phyloP scores from a whole-genome alignment of 2,888 invertebrate genomes.

The Alcis repandata region DNA sequence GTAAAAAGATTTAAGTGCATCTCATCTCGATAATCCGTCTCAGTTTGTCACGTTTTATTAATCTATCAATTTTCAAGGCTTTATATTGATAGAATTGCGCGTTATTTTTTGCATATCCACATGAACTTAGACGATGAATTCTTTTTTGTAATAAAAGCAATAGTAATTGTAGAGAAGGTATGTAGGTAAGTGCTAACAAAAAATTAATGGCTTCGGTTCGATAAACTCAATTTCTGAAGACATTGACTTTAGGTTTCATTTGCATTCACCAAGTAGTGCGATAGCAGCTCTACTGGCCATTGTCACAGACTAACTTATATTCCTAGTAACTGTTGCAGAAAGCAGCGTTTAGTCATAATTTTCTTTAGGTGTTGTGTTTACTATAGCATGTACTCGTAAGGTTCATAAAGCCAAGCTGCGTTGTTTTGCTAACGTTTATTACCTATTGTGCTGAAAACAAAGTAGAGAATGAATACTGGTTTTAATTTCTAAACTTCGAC shows the following conservation, averaged over 20 bases:
- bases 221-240: not conserved
- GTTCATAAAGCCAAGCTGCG: not conserved
- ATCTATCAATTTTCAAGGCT: no score
- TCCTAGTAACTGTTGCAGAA: constrained; percentile 1
- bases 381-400: constrained; percentile 7
- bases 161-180: not conserved
- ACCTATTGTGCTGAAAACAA: constrained; percentile 20
- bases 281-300: not conserved
- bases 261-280: not conserved
- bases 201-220: not conserved
- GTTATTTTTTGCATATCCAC: not conserved
- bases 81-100: no score
- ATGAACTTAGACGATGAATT: no score
- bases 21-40: no score
- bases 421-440: constrained; percentile 24
- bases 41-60: no score
- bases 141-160: no score
- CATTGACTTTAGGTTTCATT: not conserved
- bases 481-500: not conserved
- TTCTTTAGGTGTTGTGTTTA: not conserved
- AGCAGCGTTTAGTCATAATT: constrained; percentile 8
- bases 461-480: constrained; percentile 2
- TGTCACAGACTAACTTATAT: constrained; percentile 18
- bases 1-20: no score
- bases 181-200: not conserved